Percentiles rank a stretch among this genome's conserved stretches.
Evolutionary conservation across 2,888 invertebrate species (phyloP).

Genomic region (Plebejus melissa): DNA sequence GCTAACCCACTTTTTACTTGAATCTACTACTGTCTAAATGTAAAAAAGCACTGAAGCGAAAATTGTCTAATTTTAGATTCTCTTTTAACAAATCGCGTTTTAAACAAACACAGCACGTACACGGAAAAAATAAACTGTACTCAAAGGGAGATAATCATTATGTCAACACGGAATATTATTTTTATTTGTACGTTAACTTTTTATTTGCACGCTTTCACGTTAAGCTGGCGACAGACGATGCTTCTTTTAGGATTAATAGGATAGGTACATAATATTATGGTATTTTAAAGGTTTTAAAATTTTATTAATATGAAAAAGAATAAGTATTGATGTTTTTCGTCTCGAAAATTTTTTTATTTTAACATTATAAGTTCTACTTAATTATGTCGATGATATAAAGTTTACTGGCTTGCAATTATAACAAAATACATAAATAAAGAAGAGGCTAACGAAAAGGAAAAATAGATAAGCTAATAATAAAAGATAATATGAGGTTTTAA

Average conservation of each 20-base stretch:
- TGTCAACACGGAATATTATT: background rate
- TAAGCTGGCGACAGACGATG: background rate
- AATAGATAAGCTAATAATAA: too few relatives aligned
- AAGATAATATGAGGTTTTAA: too few relatives aligned
- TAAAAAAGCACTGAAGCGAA: background rate
- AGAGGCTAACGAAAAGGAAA: too few relatives aligned
- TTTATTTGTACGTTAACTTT: background rate
- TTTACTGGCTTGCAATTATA: too few relatives aligned
- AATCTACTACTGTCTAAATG: background rate
- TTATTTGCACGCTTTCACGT: background rate
- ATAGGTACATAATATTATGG: too few relatives aligned
- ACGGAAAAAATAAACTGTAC: background rate
- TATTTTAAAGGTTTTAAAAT: background rate
- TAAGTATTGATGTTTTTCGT: too few relatives aligned
- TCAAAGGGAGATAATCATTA: conserved; percentile 2
- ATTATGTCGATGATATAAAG: too few relatives aligned
- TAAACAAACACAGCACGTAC: background rate
- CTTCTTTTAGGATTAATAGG: background rate
- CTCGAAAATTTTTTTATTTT: too few relatives aligned
- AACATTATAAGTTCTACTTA: too few relatives aligned
- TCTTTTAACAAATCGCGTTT: conserved; percentile 1
- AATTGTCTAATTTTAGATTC: conserved; percentile 3
- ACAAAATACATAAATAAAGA: too few relatives aligned
- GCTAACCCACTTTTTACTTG: too few relatives aligned
- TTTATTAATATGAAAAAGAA: background rate